Evolutionary conservation across 2,888 invertebrate species (phyloP), one percentile per base, ranked within the genome.

Genomic region (Drosophila tripunctata): DNA sequence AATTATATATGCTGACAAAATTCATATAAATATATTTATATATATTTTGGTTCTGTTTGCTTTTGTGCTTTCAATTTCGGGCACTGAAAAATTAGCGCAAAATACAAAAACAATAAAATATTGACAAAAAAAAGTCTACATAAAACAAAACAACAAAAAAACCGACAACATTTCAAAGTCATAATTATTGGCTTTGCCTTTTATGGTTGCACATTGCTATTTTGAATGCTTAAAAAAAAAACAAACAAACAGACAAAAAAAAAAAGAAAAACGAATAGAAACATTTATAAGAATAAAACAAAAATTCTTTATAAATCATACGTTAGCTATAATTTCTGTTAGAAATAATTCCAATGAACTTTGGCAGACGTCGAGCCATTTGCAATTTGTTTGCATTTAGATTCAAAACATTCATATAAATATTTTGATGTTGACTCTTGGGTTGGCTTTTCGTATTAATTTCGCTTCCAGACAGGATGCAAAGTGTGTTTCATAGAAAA

Each of bases 251-350:
- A 54, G 35, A 27, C n/a, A n/a, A 40, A 43, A 54, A 48, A 43
- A 7, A 27, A 36, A 55, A 24, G 50, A 40, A 24, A 44, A 10
- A 10, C 51, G 19, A 52, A 72, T 45, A 15, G 45, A 44, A 55
- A 58, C 45, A 17, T 15, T 51, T 17, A 47, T 66, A 50, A 17
- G 41, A 65, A 19, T 38, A 27, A 60, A 55, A 21, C n/a, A n/a
- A 27, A 36, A 78, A 83, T 83, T 88, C 83, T 76, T 67, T 65
- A 78, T 88, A 83, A 88, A 78, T 86, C 71, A 76, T 75, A 72
- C 51, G 61, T 67, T 71, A 54, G 75, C 70, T 67, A 51, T 64
- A 66, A 36, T 76, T 62, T 43, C 68, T 57, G n/a, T 62, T 58
- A 54, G 52, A 64, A 61, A 27, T 50, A 78, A 71, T 87, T 83